A percentile compares a stretch with the other conserved stretches of the same genome.
Conservation (phyloP, 53 echinoderm and acorn worm species). For the Henricia sp. region DNA sequence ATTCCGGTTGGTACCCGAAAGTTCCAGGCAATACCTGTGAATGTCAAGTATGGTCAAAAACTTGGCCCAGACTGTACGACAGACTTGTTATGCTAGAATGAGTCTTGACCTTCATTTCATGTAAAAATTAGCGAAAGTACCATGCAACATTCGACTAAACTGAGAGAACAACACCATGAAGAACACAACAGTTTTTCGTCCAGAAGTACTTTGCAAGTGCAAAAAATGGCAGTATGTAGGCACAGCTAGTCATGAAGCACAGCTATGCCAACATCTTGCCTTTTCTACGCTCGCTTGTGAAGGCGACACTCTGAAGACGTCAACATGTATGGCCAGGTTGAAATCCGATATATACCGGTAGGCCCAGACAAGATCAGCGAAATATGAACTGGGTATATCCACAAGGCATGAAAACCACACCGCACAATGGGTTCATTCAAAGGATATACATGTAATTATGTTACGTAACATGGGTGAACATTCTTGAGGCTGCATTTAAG, state of each 20-base stretch:
- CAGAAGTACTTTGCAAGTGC: background rate
- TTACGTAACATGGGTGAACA: too few species aligned
- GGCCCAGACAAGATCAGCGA: too few species aligned
- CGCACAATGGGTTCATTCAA: too few species aligned
- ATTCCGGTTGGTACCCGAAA: background rate
- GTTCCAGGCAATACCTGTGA: too few species aligned
- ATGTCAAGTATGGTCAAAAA: background rate
- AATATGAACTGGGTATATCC: too few species aligned
- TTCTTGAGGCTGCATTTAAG: too few species aligned
- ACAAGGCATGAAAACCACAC: too few species aligned
- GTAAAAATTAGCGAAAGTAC: background rate
- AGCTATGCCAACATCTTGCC: slow-evolving; percentile 95
- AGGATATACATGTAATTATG: too few species aligned
- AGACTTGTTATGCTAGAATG: background rate
- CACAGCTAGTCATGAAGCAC: slow-evolving; percentile 73
- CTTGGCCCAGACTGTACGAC: background rate
- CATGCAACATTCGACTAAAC: background rate
- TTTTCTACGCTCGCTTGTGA: slow-evolving; percentile 40
- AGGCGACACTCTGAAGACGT: background rate
- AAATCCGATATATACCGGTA: too few species aligned
- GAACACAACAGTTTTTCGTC: too few species aligned
- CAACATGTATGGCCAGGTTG: too few species aligned
- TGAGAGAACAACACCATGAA: background rate
- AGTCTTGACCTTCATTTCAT: background rate
- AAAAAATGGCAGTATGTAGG: slow-evolving; percentile 86